A percentile compares a stretch with the other conserved stretches of the same genome.
These are phyloP conservation scores for Peromyscus leucopus DNA, from an alignment of 2,113 vertebrate genomes.

Conservation along the genomic window DNA sequence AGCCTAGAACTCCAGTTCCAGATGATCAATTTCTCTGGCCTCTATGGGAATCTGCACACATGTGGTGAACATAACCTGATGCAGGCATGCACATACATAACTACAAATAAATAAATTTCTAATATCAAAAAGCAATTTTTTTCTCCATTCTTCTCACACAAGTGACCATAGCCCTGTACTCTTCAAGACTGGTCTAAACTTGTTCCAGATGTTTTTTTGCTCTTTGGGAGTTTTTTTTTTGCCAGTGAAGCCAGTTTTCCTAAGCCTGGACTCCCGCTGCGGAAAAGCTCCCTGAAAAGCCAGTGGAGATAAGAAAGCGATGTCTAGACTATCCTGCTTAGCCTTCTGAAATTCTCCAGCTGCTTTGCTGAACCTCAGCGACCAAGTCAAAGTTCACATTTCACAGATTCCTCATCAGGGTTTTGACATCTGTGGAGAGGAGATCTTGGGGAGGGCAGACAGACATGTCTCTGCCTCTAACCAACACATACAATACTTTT, in stretches of 20 bases:
- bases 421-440: conserved; percentile 55
- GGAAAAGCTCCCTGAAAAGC: conserved; percentile 53
- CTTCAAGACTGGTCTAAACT: background rate
- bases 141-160: conserved; percentile 14
- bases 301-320: conserved; percentile 67
- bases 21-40: background rate
- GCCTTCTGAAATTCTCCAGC: conserved; percentile 70
- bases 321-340: conserved; percentile 67
- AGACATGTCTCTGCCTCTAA: conserved; percentile 59
- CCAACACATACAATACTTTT: conserved; percentile 4
- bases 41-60: background rate
- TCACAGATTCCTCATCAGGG: conserved; percentile 62
- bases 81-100: background rate
- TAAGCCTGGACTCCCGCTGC: background rate
- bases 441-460: conserved; percentile 15
- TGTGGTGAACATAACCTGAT: background rate
- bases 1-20: background rate
- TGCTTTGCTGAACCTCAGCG: conserved; percentile 39
- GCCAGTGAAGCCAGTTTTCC: background rate
- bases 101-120: background rate
- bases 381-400: conserved; percentile 76
- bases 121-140: background rate
- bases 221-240: background rate
- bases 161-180: background rate
- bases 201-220: background rate